Evolutionary conservation across 2,888 invertebrate genomes (phyloP).

Genomic region (Philopedon plagiatum): DNA sequence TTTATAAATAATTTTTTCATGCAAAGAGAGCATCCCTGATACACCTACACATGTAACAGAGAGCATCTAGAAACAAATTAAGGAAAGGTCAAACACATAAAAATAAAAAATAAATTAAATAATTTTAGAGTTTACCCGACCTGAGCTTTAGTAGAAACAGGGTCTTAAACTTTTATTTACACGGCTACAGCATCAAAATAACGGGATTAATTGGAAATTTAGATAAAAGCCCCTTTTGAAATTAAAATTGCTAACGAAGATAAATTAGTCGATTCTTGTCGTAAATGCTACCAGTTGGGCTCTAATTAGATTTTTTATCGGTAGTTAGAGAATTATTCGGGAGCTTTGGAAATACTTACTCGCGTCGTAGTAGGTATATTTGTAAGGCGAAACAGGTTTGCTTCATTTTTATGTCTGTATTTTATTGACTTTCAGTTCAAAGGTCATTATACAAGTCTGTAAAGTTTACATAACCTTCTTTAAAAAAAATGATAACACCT

Average conservation of each 20-base stretch:
- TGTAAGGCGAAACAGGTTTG: too few relatives aligned
- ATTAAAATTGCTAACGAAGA: conserved; percentile 2
- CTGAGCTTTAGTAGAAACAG: background rate
- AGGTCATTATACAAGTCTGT: too few relatives aligned
- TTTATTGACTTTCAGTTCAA: too few relatives aligned
- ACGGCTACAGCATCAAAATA: background rate
- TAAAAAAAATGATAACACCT: too few relatives aligned
- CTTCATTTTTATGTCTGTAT: background rate
- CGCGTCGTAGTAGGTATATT: background rate
- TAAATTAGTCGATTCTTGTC: background rate
- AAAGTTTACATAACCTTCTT: too few relatives aligned
- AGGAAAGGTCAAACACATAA: too few relatives aligned
- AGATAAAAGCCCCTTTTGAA: background rate
- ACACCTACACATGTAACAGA: too few relatives aligned
- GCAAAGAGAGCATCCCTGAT: too few relatives aligned
- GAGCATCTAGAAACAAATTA: too few relatives aligned
- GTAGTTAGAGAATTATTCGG: background rate
- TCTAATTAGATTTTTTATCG: background rate
- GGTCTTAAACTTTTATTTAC: background rate
- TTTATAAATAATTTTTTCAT: too few relatives aligned
- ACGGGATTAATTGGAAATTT: background rate
- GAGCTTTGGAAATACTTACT: background rate
- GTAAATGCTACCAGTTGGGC: background rate
- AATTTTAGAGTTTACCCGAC: background rate
- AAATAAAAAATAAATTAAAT: background rate